A percentile compares a stretch with the other conserved stretches of the same genome.
Conservation (phyloP, 2,113 vertebrate genomes). For the Embiotoca jacksoni region DNA sequence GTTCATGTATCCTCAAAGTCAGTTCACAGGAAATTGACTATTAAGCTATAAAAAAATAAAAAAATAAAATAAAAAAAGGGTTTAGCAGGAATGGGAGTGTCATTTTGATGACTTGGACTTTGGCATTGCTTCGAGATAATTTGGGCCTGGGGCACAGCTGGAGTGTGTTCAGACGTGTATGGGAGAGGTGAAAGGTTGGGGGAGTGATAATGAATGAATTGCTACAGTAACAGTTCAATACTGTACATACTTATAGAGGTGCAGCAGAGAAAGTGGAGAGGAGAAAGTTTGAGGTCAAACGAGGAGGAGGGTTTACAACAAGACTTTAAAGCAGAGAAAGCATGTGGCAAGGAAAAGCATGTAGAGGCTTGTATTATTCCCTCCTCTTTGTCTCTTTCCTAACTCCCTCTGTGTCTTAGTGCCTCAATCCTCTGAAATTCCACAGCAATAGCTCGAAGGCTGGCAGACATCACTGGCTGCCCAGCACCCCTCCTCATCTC, state of each 20-base stretch:
- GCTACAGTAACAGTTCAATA: background rate
- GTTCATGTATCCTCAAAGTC: constrained; percentile 42
- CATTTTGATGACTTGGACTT: constrained; percentile 36
- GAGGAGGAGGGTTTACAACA: constrained; percentile 33
- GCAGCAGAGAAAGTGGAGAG: constrained; percentile 14
- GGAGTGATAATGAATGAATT: background rate
- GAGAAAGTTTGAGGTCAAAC: constrained; percentile 13
- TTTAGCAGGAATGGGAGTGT: constrained; percentile 3
- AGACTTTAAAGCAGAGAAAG: constrained; percentile 24
- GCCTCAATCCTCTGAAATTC: constrained; percentile 61
- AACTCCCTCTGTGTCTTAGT: constrained; percentile 31
- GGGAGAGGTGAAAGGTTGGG: constrained; percentile 10
- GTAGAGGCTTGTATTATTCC: constrained; percentile 54
- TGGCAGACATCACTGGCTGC: constrained; percentile 27
- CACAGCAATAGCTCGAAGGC: constrained; percentile 60
- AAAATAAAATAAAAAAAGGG: background rate
- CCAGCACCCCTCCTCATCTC: constrained; percentile 29
- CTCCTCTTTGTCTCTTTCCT: constrained; percentile 35
- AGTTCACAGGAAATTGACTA: constrained; percentile 69
- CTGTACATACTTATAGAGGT: background rate
- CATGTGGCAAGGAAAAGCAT: constrained; percentile 24
- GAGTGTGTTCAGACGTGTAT: constrained; percentile 13
- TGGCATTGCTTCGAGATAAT: constrained; percentile 24
- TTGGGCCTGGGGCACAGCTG: constrained; percentile 29
- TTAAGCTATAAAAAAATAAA: constrained; percentile 47